Evolutionary conservation across 2,888 invertebrate species (phyloP).

Genomic region (Endomychus coccineus): DNA sequence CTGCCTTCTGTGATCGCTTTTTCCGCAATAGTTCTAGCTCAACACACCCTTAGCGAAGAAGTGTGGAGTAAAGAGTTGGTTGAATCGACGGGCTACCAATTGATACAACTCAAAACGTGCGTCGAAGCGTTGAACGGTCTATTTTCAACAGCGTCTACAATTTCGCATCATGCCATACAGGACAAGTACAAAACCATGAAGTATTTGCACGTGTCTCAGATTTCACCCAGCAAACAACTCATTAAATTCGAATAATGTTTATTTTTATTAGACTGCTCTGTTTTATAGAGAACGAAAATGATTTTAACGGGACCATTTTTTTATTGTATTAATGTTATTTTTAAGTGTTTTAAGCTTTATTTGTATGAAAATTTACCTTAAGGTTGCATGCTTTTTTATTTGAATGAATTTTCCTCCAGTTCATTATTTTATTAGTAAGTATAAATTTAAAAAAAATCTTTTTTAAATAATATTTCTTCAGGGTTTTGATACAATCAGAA

Average conservation of each 20-base stretch:
- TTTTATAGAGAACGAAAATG: no score
- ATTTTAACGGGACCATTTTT: no score
- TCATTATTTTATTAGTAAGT: no score
- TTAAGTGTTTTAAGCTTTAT: no score
- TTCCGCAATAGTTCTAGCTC: conserved; percentile 71
- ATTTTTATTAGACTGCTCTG: conserved; percentile 1
- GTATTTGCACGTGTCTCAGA: conserved; percentile 43
- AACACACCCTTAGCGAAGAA: conserved; percentile 58
- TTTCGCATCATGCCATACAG: conserved; percentile 75
- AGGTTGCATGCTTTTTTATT: no score
- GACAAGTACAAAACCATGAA: conserved; percentile 81
- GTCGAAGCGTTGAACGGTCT: conserved; percentile 61
- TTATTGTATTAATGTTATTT: no score
- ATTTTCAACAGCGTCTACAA: conserved; percentile 57
- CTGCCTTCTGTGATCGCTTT: conserved; percentile 78
- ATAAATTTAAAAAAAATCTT: no score
- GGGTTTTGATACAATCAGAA: no score
- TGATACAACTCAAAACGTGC: conserved; percentile 59
- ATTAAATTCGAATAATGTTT: conserved; percentile 3
- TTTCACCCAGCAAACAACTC: conserved; percentile 19
- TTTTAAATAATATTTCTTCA: no score
- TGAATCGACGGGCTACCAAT: conserved; percentile 59
- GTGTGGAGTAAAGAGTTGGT: conserved; percentile 61
- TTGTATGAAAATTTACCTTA: no score
- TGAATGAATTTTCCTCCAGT: no score